Conservation (phyloP, 2,113 vertebrate genomes). For the Tylochromis polylepis region DNA sequence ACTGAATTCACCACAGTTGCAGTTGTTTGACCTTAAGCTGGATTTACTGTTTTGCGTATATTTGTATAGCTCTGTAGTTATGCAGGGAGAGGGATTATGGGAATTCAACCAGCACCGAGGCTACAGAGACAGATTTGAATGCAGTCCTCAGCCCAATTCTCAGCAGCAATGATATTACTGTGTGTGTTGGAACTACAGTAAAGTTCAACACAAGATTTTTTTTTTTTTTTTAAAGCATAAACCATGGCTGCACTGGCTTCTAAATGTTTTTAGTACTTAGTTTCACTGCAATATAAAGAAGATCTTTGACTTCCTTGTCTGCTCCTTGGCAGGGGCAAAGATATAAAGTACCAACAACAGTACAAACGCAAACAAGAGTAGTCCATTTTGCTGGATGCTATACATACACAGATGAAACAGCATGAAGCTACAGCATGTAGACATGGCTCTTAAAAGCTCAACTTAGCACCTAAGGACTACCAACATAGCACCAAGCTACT, state of each 20-base stretch:
- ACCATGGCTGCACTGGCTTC: neutral
- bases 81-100: neutral
- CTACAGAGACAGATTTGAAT: neutral
- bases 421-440: neutral
- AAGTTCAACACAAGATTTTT: neutral
- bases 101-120: neutral
- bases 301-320: neutral
- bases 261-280: neutral
- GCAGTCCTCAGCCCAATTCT: neutral
- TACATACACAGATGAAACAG: neutral
- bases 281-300: neutral
- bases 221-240: no score
- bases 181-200: neutral
- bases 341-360: neutral
- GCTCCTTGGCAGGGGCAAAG: neutral
- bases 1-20: accelerated
- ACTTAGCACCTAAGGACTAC: neutral
- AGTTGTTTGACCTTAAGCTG: neutral
- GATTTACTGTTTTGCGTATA: neutral
- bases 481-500: neutral
- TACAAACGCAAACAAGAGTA: neutral
- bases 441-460: neutral
- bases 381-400: neutral
- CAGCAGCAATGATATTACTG: neutral
- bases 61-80: neutral